These are phyloP conservation scores for Amiota mariae DNA, from an alignment of 2,888 invertebrate genomes.

Conservation along the genomic window DNA sequence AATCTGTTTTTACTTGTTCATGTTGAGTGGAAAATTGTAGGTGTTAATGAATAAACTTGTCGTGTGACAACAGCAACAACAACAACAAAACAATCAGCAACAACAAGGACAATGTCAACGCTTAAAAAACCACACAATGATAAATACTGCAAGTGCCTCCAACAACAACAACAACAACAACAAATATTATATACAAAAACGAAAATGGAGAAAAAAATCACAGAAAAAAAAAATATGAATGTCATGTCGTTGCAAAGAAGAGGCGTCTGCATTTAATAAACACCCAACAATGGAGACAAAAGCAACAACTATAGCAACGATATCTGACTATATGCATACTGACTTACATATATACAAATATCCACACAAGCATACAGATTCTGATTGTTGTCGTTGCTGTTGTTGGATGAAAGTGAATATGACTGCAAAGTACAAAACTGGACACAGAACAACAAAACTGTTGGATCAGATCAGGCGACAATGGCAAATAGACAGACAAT, in stretches of 20 bases:
- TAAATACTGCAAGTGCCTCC: constrained; percentile 51
- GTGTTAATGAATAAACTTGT: constrained; percentile 68
- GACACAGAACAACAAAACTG: constrained; percentile 15
- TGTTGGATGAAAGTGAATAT: constrained; percentile 11
- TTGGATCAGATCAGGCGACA: constrained; percentile 22
- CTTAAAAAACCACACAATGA: constrained; percentile 55
- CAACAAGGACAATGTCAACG: constrained; percentile 30
- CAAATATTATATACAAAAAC: constrained; percentile 16
- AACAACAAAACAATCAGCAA: constrained; percentile 25
- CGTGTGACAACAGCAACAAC: constrained; percentile 49
- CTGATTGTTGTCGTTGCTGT: constrained; percentile 19
- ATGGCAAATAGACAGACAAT: constrained; percentile 33
- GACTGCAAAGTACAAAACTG: constrained; percentile 37
- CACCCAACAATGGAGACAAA: constrained; percentile 24
- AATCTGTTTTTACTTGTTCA: no score
- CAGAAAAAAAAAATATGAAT: background rate
- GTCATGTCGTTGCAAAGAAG: background rate
- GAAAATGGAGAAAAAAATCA: constrained; percentile 29
- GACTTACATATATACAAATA: no score
- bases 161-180: constrained; percentile 40
- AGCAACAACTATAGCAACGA: constrained; percentile 1
- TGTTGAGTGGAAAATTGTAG: constrained; percentile 51
- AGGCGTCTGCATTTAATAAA: constrained; percentile 27
- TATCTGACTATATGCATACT: background rate
- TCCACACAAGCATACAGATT: constrained; percentile 14